phyloP scores from a whole-genome alignment of 30 jellyfish, hydroid and myxozoan genomes.

The Mastigias papua region DNA sequence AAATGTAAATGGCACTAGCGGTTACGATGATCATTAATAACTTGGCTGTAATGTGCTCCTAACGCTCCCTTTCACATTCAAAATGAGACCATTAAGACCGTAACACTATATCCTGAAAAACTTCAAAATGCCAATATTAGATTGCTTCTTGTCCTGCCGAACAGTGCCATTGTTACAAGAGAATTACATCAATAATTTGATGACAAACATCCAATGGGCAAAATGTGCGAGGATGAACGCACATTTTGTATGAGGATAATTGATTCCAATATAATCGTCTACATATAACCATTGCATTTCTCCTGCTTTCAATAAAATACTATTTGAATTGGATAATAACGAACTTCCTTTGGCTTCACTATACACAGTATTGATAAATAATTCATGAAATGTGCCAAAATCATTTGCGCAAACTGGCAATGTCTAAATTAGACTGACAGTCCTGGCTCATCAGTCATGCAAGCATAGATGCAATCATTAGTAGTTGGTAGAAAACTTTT shows the following conservation, averaged over 20 bases:
- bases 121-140: too few relatives aligned
- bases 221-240: not conserved
- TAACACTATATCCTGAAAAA: too few relatives aligned
- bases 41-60: too few relatives aligned
- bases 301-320: not conserved
- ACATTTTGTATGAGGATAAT: not conserved
- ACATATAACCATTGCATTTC: not conserved
- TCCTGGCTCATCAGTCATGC: not conserved
- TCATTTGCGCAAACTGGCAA: not conserved
- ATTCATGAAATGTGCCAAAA: slow-evolving; percentile 29
- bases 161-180: not conserved
- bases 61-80: too few relatives aligned
- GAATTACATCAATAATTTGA: not conserved
- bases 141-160: too few relatives aligned
- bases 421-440: not conserved
- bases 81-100: too few relatives aligned
- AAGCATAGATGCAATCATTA: not conserved
- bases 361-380: not conserved
- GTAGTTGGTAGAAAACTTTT: not conserved
- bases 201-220: not conserved
- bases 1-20: too few relatives aligned
- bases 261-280: slow-evolving; percentile 1
- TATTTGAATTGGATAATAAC: not conserved
- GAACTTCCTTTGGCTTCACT: not conserved
- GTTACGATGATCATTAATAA: too few relatives aligned